These are phyloP conservation scores for Prunella himalayana DNA, from an alignment of 2,113 vertebrate genomes.

Conservation along the genomic window DNA sequence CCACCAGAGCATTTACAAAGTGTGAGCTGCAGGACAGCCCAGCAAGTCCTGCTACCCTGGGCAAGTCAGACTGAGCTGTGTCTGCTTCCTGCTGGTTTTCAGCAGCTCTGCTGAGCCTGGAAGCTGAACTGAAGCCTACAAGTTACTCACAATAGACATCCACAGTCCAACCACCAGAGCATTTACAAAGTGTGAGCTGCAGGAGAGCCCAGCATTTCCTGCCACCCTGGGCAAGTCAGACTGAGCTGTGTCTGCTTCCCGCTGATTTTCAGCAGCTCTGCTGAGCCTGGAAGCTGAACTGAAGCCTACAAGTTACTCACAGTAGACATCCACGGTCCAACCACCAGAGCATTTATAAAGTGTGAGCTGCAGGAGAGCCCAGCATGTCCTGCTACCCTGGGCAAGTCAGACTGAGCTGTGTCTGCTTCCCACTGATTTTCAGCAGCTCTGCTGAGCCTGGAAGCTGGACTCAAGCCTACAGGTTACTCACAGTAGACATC, in stretches of 20 bases:
- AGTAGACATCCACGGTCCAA: slow-evolving; percentile 95
- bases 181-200: background rate
- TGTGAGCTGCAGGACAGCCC: background rate
- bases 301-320: slow-evolving; percentile 72
- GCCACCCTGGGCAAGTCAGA: background rate
- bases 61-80: background rate
- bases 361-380: background rate
- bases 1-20: accelerated
- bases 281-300: background rate
- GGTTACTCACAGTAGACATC: slow-evolving; percentile 93
- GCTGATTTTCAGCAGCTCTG: background rate
- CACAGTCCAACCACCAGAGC: accelerated
- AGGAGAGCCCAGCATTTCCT: background rate
- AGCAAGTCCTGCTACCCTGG: background rate
- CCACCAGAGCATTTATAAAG: background rate
- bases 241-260: background rate
- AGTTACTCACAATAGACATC: slow-evolving; percentile 92
- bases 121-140: background rate
- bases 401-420: background rate
- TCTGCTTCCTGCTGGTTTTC: background rate
- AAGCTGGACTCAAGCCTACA: background rate
- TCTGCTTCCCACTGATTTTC: background rate
- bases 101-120: background rate
- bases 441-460: background rate
- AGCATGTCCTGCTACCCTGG: background rate